These are phyloP conservation scores for Onychostruthus taczanowskii DNA, from an alignment of 2,113 vertebrate species.

Conservation along the genomic window DNA sequence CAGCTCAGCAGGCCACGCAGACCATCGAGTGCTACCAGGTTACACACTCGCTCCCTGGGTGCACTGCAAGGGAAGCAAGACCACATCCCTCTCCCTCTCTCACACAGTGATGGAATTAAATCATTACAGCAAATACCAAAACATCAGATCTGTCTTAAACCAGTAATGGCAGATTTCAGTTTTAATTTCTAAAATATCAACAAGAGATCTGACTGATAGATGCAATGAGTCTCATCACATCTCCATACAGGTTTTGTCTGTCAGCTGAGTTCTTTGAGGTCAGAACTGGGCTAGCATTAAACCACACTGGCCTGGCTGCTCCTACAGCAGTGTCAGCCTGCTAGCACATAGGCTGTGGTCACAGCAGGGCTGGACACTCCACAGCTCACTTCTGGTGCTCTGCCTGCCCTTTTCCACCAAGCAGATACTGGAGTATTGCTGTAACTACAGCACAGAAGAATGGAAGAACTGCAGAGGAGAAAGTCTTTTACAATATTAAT, in stretches of 20 bases:
- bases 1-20: not conserved
- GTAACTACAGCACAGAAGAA: not conserved
- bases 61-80: not conserved
- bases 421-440: not conserved
- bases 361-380: not conserved
- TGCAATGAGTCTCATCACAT: not conserved
- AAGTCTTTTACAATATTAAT: not conserved
- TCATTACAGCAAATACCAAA: not conserved
- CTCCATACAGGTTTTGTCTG: not conserved
- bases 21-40: accelerated
- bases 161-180: not conserved
- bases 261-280: not conserved
- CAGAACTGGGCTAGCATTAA: not conserved
- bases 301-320: not conserved
- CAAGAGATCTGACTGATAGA: not conserved
- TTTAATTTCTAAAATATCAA: not conserved
- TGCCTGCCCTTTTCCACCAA: not conserved
- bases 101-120: not conserved
- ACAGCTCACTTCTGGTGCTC: not conserved
- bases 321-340: not conserved
- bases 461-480: not conserved
- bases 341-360: not conserved
- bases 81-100: not conserved
- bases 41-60: not conserved
- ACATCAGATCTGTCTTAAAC: not conserved